A percentile compares a stretch with the other conserved stretches of the same genome.
These are phyloP conservation scores for Acleris holmiana DNA, from an alignment of 2,888 invertebrate species.

Conservation along the genomic window DNA sequence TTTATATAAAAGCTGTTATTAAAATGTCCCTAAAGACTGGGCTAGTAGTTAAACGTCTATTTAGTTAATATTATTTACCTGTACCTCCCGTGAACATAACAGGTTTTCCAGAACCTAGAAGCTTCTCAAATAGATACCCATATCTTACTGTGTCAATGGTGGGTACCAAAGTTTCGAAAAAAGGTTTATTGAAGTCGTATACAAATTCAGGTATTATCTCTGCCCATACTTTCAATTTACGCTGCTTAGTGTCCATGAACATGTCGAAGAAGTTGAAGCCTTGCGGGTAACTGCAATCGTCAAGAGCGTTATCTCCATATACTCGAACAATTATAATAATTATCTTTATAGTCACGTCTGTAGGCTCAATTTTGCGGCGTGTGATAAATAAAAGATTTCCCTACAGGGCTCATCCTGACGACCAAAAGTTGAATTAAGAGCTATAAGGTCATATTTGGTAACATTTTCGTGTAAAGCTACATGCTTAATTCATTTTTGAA, in stretches of 20 bases:
- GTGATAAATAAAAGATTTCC: no score
- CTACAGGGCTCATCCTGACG: no score
- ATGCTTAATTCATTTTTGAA: no score
- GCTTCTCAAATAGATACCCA: conserved; percentile 90
- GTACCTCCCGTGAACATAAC: conserved; percentile 96
- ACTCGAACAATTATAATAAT: no score
- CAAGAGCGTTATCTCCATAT: background rate
- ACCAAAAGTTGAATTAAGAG: no score
- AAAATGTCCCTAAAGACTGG: no score
- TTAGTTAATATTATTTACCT: conserved; percentile 69
- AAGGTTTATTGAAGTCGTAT: conserved; percentile 88
- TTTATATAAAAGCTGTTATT: no score
- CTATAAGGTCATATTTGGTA: no score
- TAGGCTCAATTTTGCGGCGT: no score
- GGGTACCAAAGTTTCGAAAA: conserved; percentile 95
- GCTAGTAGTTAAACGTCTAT: background rate
- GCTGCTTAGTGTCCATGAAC: conserved; percentile 88
- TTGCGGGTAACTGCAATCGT: conserved; percentile 85
- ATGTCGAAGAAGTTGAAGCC: conserved; percentile 89
- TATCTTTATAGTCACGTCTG: no score
- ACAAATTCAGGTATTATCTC: conserved; percentile 89
- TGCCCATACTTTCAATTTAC: conserved; percentile 91
- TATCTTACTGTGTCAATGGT: conserved; percentile 96
- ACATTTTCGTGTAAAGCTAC: no score
- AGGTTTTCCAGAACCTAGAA: conserved; percentile 89